Base-by-base conservation (phyloP, 1,140 invertebrate species). In the Trachymyrmex septentrionalis region DNA sequence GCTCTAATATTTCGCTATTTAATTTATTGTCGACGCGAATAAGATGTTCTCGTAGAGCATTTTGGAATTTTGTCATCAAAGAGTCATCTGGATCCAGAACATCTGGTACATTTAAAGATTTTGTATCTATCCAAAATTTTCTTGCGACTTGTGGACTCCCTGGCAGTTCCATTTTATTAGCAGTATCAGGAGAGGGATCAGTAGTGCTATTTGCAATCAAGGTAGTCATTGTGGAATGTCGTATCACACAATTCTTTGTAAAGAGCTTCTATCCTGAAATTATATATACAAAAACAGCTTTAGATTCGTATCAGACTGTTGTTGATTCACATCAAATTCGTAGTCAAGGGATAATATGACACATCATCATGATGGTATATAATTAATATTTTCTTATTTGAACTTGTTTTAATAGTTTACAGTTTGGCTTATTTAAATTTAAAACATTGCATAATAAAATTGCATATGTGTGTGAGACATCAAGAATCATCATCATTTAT, bases 31-130 rank as follows among this genome's bases (percentile, higher is more conserved):
- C 95, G n/a, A 96, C 95, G 30, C 94, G 94, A 27, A 94, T 67
- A 1, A 97, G 94, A 93, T 97, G 96, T 30, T 94, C 92, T 84
- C 96, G 96, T 0, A 97, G 91, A 0, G 96, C 95, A 90, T 95
- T 90, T 94, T 97, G 97, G 90, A 97, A 97, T 89, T 95, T 95
- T 72, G 95, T 93, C 94, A 97, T 96, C 53, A 97, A 94, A 2
- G 96, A 96, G 94, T 97, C 97, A 90, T 97, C 96, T 0, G 97
- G 96, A 91, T 96, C 95, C 30, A 97, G 91, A 69, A 96, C 92
- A 44, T 94, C 89, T 48, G 91, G 87, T 16, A 84, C 30, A 53
- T 87, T 69, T 44, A 24, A 19, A 30, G 67, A 30, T 2, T 81
- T 48, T 1, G 76, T 55, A 5, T 85, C 53, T 61, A 71, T 7